phyloP scores from a whole-genome alignment of 2,113 vertebrate species.

The Peucedramus taeniatus region DNA sequence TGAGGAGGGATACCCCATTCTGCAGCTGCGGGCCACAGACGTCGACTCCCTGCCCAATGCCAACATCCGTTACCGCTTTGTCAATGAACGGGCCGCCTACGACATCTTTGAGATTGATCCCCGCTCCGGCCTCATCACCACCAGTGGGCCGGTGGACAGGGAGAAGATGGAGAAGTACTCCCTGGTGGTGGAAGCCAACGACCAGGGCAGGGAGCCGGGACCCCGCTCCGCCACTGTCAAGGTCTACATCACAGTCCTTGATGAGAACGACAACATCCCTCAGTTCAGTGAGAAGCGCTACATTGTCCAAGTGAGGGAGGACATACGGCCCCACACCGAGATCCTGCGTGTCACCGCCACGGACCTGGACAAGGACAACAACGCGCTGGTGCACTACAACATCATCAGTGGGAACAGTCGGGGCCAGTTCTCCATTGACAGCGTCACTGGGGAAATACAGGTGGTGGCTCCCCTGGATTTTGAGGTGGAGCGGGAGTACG shows the following conservation, averaged over 20 bases:
- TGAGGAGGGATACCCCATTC: conserved; percentile 94
- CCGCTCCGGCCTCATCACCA: conserved; percentile 92
- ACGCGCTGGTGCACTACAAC: conserved; percentile 92
- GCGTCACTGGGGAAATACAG: conserved; percentile 92
- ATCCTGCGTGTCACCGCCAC: conserved; percentile 90
- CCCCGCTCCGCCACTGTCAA: conserved; percentile 87
- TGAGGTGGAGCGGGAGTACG: conserved; percentile 91
- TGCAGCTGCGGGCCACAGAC: conserved; percentile 94
- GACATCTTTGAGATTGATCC: conserved; percentile 91
- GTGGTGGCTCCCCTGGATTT: conserved; percentile 93
- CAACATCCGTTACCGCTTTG: conserved; percentile 93
- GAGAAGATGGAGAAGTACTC: conserved; percentile 91
- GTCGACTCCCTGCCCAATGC: conserved; percentile 90
- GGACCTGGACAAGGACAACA: conserved; percentile 91
- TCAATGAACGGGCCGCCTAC: conserved; percentile 79
- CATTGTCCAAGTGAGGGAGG: conserved; percentile 91
- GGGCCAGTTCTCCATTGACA: conserved; percentile 95
- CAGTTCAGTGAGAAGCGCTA: conserved; percentile 98
- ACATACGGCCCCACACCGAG: conserved; percentile 88
- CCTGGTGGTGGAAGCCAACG: conserved; percentile 90
- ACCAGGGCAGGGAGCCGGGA: conserved; percentile 92
- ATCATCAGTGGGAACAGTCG: conserved; percentile 96
- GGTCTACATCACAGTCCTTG: conserved; percentile 93
- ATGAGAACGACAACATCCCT: conserved; percentile 96
- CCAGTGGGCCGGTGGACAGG: conserved; percentile 89